A percentile compares a stretch with the other conserved stretches of the same genome.
Evolutionary conservation across 2,113 vertebrate genomes (phyloP).

Genomic region (Pagrus major): DNA sequence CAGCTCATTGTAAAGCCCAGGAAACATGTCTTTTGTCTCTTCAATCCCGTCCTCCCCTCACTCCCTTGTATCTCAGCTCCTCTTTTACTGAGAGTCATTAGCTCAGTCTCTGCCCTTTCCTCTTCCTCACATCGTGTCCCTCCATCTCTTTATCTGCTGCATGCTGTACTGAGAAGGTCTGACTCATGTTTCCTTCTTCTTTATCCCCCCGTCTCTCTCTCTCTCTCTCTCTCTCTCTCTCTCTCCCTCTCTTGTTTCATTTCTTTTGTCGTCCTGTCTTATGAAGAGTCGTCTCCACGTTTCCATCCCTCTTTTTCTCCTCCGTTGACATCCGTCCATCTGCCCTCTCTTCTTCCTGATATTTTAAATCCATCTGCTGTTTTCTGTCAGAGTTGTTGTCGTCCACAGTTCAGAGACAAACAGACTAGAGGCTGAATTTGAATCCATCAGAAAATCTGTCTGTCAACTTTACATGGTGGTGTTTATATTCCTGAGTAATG

Average conservation of each 20-base stretch:
- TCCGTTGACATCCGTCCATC: background rate
- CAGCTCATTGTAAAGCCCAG: background rate
- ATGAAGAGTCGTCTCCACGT: background rate
- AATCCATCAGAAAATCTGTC: slow-evolving; percentile 37
- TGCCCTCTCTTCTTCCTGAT: slow-evolving; percentile 1
- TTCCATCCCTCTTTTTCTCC: background rate
- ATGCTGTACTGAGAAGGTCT: background rate
- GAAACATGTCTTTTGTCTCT: background rate
- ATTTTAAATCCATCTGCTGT: slow-evolving; percentile 34
- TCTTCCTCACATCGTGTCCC: background rate
- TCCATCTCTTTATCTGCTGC: background rate
- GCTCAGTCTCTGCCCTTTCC: background rate
- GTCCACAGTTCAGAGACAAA: background rate
- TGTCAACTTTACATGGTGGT: background rate
- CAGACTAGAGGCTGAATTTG: background rate
- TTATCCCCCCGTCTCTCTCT: background rate
- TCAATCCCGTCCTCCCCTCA: background rate
- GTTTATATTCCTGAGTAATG: slow-evolving; percentile 26
- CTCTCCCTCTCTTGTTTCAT: background rate
- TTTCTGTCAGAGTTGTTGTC: background rate
- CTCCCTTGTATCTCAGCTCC: background rate
- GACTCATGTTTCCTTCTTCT: background rate
- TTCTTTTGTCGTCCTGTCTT: background rate
- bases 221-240: background rate
- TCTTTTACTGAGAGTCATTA: background rate